Base-by-base conservation (phyloP, 92 coral and sea anemone species). In the Bergia puertoricense region DNA sequence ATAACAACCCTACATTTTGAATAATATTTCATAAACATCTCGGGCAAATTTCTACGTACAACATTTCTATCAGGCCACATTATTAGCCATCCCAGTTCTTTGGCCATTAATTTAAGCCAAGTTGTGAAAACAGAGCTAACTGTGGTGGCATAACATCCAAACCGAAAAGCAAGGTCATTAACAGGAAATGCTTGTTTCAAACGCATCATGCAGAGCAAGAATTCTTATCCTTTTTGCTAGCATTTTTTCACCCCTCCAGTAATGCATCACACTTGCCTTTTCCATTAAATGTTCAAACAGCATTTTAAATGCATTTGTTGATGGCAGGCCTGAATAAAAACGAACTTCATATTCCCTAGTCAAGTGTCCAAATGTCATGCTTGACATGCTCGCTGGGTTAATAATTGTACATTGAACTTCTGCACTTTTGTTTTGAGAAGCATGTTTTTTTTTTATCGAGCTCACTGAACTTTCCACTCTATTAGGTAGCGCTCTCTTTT, bases 301-400 rank as follows among this genome's bases (percentile, higher is more conserved):
- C 73, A 78, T 37, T 57, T 40, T 39, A 76, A 76, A 76, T 41
- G 6, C 80, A 40, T 46, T n/a, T 22, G 78, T 76, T 66, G 88
- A 84, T 56, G 88, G 88, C 54, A 67, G 88, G 68, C 88, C 88
- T 46, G 86, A n/a, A 62, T 38, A 82, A 65, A 65, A 62, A 46
- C 62, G 57, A 39, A 82, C 76, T 22, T 84, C 88, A 68, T 30
- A 41, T 46, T 84, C 78, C 30, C 80, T 41, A 43, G 81, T 42
- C 54, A 77, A 20, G 36, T 77, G 81, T 20, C 54, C 81, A 40
- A 77, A 77, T 20, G 36, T 43, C 57, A 77, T 77, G 56, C 76
- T 71, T 71, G 76, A 71, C 76, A 71, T 71, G 76, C 76, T 71
- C 42, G 77, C 77, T 8, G 45, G 77, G 45, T 74, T 74, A 74